Evolutionary conservation across 2,797 vertebrate species (phyloP).

Genomic region (Liasis olivaceus): DNA sequence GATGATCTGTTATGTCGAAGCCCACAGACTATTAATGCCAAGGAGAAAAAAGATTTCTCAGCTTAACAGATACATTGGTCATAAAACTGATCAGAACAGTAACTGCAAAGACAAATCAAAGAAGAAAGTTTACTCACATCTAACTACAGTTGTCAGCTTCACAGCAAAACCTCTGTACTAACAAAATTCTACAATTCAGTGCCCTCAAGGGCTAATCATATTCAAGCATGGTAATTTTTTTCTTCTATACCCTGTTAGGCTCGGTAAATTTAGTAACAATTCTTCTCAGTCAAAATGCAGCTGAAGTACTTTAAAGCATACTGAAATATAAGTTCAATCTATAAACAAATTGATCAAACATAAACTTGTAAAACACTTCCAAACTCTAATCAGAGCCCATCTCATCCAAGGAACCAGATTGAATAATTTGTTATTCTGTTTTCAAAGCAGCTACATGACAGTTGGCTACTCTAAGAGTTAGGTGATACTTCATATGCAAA

Average conservation of each 20-base stretch:
- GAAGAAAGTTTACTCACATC: neutral
- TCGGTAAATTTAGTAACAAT: neutral
- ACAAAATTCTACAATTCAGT: neutral
- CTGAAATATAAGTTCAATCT: neutral
- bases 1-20: conserved; percentile 62
- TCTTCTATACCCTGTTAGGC: neutral
- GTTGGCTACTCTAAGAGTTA: neutral
- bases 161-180: conserved; percentile 16
- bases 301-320: neutral
- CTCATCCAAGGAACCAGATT: neutral
- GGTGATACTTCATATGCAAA: neutral
- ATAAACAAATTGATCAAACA: neutral
- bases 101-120: neutral
- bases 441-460: neutral
- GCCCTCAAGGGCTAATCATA: neutral
- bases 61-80: neutral
- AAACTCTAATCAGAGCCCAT: neutral
- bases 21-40: conserved; percentile 69
- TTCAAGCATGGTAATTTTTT: neutral
- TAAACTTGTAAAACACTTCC: neutral
- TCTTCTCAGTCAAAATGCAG: neutral
- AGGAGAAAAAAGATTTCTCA: neutral
- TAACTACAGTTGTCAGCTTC: neutral
- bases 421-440: neutral
- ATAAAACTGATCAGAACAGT: neutral